These are phyloP conservation scores for Pachyseris speciosa DNA, from an alignment of 64 coral and sea anemone genomes.

Conservation along the genomic window DNA sequence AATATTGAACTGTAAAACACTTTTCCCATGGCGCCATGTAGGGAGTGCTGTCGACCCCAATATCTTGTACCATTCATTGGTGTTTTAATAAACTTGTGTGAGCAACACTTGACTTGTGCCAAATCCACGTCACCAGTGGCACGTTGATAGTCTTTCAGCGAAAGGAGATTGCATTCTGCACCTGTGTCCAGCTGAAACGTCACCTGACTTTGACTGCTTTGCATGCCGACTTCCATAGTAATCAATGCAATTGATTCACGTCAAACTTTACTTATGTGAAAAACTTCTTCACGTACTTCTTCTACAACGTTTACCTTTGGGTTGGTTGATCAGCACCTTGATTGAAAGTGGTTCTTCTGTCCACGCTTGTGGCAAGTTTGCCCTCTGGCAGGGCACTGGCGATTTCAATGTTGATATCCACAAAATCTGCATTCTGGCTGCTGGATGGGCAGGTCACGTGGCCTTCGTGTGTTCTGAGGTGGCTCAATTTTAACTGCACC, in stretches of 20 bases:
- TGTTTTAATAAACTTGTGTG: constrained; percentile 58
- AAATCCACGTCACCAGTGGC: constrained; percentile 56
- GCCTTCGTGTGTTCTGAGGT: constrained; percentile 19
- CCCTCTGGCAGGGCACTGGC: constrained; percentile 36
- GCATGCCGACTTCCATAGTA: constrained; percentile 18
- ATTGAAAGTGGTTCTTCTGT: constrained; percentile 48
- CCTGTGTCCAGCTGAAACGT: constrained; percentile 59
- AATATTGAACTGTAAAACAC: too few relatives aligned
- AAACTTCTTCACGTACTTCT: constrained; percentile 4
- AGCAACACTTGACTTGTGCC: constrained; percentile 42
- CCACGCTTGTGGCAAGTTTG: constrained; percentile 27
- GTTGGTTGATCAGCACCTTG: constrained; percentile 47
- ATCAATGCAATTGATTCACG: neutral
- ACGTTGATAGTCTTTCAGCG: constrained; percentile 36
- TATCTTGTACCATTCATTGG: constrained; percentile 53
- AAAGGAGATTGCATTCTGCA: constrained; percentile 58
- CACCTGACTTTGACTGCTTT: neutral
- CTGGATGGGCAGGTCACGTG: constrained; percentile 1
- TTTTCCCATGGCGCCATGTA: constrained; percentile 35
- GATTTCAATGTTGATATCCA: constrained; percentile 43
- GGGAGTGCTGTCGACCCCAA: constrained; percentile 45
- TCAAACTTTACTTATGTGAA: neutral
- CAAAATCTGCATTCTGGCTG: constrained; percentile 35
- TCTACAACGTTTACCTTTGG: constrained; percentile 47
- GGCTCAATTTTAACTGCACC: constrained; percentile 33